These are phyloP conservation scores for Mus pahari DNA, from an alignment of 2,113 vertebrate species.

Conservation along the genomic window DNA sequence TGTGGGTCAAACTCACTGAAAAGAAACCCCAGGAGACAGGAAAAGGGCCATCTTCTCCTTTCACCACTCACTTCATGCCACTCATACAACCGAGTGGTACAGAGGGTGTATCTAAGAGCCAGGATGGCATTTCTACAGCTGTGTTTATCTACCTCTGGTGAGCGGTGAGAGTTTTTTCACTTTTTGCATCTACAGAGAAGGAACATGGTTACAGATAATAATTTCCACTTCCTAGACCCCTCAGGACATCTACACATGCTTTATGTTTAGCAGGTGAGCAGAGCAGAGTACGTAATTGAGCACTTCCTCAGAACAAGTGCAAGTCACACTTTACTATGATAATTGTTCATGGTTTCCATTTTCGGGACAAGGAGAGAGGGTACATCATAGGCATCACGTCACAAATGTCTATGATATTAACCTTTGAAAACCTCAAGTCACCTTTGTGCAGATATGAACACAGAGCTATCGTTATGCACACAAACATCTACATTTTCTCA, in stretches of 20 bases:
- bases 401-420: not conserved
- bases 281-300: not conserved
- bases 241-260: not conserved
- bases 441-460: not conserved
- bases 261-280: not conserved
- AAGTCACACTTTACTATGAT: not conserved
- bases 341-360: not conserved
- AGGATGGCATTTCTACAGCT: not conserved
- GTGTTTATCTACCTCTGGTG: no score
- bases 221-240: not conserved
- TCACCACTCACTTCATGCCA: fast-evolving
- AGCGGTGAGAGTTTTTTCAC: not conserved
- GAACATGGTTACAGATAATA: no score
- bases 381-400: not conserved
- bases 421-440: not conserved
- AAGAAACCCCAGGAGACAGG: not conserved
- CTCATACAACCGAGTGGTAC: not conserved
- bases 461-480: not conserved
- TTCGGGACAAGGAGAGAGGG: not conserved
- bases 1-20: not conserved
- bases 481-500: not conserved
- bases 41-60: not conserved
- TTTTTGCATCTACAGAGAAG: not conserved
- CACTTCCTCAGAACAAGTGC: not conserved
- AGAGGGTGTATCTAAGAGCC: not conserved